These are phyloP conservation scores for Aporophyla nigra DNA, from an alignment of 2,888 invertebrate species.

Conservation along the genomic window DNA sequence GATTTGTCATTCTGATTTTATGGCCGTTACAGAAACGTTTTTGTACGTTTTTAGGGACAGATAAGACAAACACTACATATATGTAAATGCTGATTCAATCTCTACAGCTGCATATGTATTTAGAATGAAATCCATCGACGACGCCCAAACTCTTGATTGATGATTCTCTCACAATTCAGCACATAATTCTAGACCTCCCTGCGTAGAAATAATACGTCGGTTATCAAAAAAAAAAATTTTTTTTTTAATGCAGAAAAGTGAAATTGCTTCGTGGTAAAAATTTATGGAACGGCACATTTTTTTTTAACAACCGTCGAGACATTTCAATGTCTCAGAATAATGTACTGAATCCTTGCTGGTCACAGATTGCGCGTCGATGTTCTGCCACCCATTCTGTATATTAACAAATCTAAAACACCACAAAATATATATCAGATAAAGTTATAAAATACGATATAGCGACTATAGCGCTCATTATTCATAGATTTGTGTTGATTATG, in stretches of 20 bases:
- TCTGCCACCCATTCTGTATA: neutral
- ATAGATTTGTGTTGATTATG: slow-evolving; percentile 32
- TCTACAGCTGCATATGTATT: neutral
- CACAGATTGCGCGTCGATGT: neutral
- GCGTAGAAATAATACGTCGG: too few species aligned
- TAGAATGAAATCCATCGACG: too few species aligned
- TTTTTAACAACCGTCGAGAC: too few species aligned
- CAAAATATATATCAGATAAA: slow-evolving; percentile 1
- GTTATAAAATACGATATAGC: neutral
- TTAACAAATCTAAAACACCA: neutral
- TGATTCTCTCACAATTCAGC: too few species aligned
- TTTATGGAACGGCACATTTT: too few species aligned
- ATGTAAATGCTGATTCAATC: slow-evolving; percentile 15
- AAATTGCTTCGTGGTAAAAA: too few species aligned
- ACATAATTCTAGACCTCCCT: too few species aligned
- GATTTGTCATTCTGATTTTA: slow-evolving; percentile 59
- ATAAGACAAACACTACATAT: slow-evolving; percentile 8
- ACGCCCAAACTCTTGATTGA: too few species aligned
- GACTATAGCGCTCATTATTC: neutral
- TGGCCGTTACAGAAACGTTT: slow-evolving; percentile 32
- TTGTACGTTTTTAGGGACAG: slow-evolving; percentile 41
- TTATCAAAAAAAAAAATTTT: too few species aligned
- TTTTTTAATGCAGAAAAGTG: too few species aligned
- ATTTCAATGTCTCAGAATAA: too few species aligned
- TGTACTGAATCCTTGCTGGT: too few species aligned